These are phyloP conservation scores for Neomorphus geoffroyi DNA, from an alignment of 2,797 vertebrate species.

Conservation along the genomic window DNA sequence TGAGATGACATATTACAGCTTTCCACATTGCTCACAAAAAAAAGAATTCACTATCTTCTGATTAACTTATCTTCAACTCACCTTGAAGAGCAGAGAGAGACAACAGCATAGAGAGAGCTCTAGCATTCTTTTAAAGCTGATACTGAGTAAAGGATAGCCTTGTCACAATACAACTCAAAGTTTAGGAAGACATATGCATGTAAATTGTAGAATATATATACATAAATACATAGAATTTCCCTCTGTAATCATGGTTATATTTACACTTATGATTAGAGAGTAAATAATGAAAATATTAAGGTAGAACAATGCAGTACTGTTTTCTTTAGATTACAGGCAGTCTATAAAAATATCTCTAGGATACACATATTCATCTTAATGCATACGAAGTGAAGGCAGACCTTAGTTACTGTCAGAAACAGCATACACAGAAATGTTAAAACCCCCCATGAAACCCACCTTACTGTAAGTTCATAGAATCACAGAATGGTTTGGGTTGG, in stretches of 20 bases:
- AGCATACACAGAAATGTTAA: not conserved
- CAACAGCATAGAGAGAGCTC: not conserved
- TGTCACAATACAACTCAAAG: not conserved
- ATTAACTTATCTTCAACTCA: not conserved
- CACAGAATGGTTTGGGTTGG: too few relatives aligned
- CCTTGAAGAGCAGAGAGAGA: not conserved
- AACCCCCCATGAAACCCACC: too few relatives aligned
- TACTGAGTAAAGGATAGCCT: not conserved
- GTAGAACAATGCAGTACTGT: not conserved
- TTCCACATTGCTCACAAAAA: not conserved
- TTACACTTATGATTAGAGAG: constrained; percentile 15
- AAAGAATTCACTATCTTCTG: not conserved
- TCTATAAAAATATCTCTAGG: not conserved
- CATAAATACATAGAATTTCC: constrained; percentile 43
- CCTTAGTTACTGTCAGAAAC: not conserved
- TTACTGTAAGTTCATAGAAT: not conserved
- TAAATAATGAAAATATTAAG: constrained; percentile 3
- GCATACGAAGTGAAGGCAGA: not conserved
- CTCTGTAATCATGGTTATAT: not conserved
- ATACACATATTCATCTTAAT: not conserved
- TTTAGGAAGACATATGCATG: not conserved
- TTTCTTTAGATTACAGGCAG: not conserved
- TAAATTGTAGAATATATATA: not conserved
- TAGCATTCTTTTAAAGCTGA: not conserved
- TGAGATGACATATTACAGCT: not conserved